These are phyloP conservation scores for Campopleginae sp. DNA, from an alignment of 2,888 invertebrate genomes.

Conservation along the genomic window DNA sequence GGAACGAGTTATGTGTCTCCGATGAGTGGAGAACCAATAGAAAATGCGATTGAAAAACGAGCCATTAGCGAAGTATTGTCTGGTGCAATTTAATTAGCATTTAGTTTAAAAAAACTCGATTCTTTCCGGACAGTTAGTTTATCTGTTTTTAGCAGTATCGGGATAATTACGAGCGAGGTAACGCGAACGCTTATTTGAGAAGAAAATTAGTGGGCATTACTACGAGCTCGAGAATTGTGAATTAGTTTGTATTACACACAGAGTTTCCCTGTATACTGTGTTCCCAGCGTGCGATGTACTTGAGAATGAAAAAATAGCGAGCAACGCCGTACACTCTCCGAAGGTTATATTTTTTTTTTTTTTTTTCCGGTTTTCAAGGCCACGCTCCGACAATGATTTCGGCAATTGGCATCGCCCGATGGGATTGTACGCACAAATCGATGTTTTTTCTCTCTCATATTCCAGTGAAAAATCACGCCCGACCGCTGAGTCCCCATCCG, in stretches of 20 bases:
- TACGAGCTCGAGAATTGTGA: neutral
- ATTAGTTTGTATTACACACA: neutral
- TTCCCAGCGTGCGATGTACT: neutral
- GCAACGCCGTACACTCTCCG: neutral
- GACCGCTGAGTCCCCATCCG: neutral
- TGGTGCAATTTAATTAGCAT: neutral
- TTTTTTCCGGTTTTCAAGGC: neutral
- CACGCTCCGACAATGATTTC: constrained; percentile 3
- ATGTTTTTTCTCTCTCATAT: too few relatives aligned
- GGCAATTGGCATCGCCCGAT: neutral
- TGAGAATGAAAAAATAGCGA: neutral
- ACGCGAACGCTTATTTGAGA: neutral
- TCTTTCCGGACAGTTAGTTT: neutral
- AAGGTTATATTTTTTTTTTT: neutral
- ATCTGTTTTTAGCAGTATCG: neutral
- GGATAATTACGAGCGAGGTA: neutral
- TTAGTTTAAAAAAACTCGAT: neutral
- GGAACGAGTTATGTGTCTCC: neutral
- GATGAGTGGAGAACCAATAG: neutral
- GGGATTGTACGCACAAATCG: neutral
- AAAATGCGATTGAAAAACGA: neutral
- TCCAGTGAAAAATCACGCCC: neutral
- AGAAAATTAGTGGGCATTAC: neutral
- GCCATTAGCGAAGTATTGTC: neutral
- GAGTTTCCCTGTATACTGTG: neutral